These are phyloP conservation scores for Acutogordius australiensis DNA, from an alignment of 2,888 invertebrate genomes.

Conservation along the genomic window DNA sequence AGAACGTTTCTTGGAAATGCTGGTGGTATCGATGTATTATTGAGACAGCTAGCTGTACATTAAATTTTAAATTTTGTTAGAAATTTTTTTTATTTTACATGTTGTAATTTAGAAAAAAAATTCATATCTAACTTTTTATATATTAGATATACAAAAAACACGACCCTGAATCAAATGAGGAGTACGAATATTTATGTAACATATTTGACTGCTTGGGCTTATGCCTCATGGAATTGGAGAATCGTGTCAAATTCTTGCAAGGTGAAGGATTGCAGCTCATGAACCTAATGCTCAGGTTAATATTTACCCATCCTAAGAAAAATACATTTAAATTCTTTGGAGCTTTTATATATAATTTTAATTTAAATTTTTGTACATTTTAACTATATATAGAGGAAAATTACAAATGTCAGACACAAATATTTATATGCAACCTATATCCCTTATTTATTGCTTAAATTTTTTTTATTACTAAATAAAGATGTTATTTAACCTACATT, in stretches of 20 bases:
- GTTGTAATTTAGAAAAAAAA: not conserved
- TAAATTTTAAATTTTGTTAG: not conserved
- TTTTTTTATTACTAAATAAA: too few relatives aligned
- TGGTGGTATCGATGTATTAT: constrained; percentile 73
- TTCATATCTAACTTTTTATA: not conserved
- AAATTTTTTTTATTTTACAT: not conserved
- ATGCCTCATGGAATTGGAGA: constrained; percentile 52
- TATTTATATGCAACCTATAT: too few relatives aligned
- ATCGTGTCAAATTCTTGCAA: constrained; percentile 62
- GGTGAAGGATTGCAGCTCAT: constrained; percentile 93
- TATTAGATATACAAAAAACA: constrained; percentile 58
- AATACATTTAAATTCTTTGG: too few relatives aligned
- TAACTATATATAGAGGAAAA: too few relatives aligned
- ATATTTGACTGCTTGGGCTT: constrained; percentile 81
- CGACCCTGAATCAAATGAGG: constrained; percentile 61
- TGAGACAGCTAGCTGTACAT: constrained; percentile 66
- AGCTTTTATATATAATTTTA: too few relatives aligned
- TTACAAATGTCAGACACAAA: too few relatives aligned
- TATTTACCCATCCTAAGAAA: not conserved
- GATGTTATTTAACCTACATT: too few relatives aligned
- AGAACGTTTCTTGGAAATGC: constrained; percentile 44
- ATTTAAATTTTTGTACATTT: too few relatives aligned
- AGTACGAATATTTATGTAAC: constrained; percentile 94
- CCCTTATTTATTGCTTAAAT: too few relatives aligned
- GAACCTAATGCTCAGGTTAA: constrained; percentile 72